A percentile compares a stretch with the other conserved stretches of the same genome.
Conservation (phyloP, 35 echinoderm and acorn worm genomes). For the Diadema setosum region DNA sequence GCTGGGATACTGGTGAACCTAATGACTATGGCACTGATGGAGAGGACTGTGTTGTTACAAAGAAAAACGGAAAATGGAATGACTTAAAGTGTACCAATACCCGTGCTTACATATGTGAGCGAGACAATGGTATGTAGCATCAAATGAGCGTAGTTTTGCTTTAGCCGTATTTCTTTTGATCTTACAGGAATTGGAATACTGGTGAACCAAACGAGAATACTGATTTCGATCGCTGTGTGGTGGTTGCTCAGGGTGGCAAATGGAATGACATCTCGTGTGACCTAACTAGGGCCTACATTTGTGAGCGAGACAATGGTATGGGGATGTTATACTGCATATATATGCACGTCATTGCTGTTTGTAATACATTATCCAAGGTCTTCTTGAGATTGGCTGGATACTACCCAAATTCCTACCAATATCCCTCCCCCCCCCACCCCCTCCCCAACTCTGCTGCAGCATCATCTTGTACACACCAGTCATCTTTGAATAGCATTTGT, state of each 20-base stretch:
- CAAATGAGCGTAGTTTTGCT: too few species aligned
- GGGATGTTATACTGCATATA: too few species aligned
- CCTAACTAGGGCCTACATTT: conserved; percentile 32
- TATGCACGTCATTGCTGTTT: too few species aligned
- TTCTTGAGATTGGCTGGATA: too few species aligned
- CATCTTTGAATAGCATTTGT: too few species aligned
- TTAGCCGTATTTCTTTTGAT: too few species aligned
- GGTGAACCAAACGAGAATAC: not conserved
- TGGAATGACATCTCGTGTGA: conserved; percentile 67
- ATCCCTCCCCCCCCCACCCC: too few species aligned
- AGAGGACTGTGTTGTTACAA: not conserved
- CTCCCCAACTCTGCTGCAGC: too few species aligned
- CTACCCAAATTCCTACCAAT: too few species aligned
- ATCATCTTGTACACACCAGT: too few species aligned
- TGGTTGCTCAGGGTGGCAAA: not conserved
- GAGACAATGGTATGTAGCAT: not conserved
- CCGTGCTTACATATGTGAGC: not conserved
- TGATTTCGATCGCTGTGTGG: not conserved
- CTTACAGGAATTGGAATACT: not conserved
- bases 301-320: conserved; percentile 75
- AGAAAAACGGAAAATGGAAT: not conserved
- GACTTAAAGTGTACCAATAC: not conserved
- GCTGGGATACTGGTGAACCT: not conserved
- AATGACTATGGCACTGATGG: not conserved
- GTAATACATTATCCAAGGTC: too few species aligned